A percentile compares a stretch with the other conserved stretches of the same genome.
Evolutionary conservation across 1,140 invertebrate species (phyloP).

Genomic region (Drosophila elegans): DNA sequence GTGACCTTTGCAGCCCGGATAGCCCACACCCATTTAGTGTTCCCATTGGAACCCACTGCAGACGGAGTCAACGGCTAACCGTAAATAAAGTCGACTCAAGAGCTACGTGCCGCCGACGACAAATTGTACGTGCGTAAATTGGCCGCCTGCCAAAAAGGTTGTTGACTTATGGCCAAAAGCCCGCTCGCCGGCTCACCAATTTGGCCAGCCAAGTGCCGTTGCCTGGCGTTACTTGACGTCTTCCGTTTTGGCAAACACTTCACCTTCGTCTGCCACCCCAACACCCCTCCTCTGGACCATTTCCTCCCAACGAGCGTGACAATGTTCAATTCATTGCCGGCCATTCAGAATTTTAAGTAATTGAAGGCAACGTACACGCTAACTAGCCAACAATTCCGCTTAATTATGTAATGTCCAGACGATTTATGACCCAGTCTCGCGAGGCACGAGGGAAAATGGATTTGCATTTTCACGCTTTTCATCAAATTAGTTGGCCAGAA

Average conservation of each 20-base stretch:
- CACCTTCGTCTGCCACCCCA: not conserved
- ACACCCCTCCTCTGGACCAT: constrained; percentile 35
- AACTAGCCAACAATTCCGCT: constrained; percentile 64
- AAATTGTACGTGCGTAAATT: constrained; percentile 80
- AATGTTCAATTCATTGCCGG: constrained; percentile 76
- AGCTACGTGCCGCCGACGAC: constrained; percentile 55
- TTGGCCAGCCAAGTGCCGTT: constrained; percentile 67
- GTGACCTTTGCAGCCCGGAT: constrained; percentile 28
- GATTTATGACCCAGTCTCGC: constrained; percentile 56
- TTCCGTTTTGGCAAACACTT: constrained; percentile 38
- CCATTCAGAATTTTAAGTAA: constrained; percentile 83
- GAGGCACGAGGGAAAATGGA: constrained; percentile 39
- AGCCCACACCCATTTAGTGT: not conserved
- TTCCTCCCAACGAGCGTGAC: constrained; percentile 72
- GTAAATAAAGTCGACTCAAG: constrained; percentile 59
- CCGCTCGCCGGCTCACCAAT: constrained; percentile 45
- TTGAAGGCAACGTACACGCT: constrained; percentile 70
- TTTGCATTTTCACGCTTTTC: constrained; percentile 74
- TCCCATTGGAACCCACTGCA: constrained; percentile 16
- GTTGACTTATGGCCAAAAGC: constrained; percentile 68
- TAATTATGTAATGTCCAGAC: constrained; percentile 75
- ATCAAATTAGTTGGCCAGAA: constrained; percentile 56
- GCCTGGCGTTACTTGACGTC: constrained; percentile 36
- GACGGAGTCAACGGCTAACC: constrained; percentile 47
- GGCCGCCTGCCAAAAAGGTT: constrained; percentile 73